Percentiles rank a stretch among this genome's conserved stretches.
These are phyloP conservation scores for Peromyscus maniculatus DNA, from an alignment of 2,113 vertebrate genomes.

Conservation along the genomic window DNA sequence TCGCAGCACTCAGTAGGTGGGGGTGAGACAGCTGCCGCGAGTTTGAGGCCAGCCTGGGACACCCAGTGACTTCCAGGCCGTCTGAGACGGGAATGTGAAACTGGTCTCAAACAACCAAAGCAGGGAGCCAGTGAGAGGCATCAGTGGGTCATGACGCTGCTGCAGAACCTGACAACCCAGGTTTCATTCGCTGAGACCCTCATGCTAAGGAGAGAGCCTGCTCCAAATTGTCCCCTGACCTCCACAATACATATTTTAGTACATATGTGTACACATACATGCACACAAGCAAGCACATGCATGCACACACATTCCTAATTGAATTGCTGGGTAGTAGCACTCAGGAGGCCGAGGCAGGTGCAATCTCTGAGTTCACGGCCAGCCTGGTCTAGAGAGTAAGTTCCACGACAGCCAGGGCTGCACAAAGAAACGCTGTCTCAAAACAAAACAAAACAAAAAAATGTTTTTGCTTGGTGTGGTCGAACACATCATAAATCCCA, in stretches of 20 bases:
- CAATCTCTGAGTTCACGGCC: not conserved
- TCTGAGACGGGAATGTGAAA: not conserved
- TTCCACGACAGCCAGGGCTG: not conserved
- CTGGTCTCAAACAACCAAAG: not conserved
- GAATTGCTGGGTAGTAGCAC: not conserved
- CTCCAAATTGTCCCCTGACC: not conserved
- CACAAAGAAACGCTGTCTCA: not conserved
- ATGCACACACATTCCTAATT: too few relatives aligned
- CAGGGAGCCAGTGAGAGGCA: not conserved
- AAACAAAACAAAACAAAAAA: not conserved
- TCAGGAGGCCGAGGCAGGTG: not conserved
- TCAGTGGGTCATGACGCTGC: not conserved
- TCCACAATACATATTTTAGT: not conserved
- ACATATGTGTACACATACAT: not conserved
- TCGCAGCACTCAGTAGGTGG: not conserved
- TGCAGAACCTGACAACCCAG: not conserved
- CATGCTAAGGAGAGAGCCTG: not conserved
- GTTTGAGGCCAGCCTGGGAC: not conserved
- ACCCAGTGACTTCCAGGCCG: not conserved
- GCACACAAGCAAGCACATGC: not conserved
- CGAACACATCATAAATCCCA: not conserved
- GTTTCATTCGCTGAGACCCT: not conserved
- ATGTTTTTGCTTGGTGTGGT: not conserved
- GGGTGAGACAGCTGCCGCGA: not conserved
- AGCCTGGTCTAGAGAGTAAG: not conserved